Base-by-base conservation (phyloP, 2,888 invertebrate species). In the Thyatira batis region DNA sequence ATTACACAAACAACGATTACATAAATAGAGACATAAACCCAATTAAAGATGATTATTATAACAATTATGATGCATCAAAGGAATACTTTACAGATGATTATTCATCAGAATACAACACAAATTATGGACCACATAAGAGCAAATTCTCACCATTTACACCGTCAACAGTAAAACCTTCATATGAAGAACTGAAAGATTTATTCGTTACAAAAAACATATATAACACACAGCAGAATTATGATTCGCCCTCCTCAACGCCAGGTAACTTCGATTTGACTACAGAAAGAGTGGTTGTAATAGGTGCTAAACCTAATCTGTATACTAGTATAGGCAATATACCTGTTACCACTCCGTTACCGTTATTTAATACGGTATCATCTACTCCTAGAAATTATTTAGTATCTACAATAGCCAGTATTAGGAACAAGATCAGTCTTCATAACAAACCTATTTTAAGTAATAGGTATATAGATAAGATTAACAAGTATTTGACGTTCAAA, bases 401-500 rank as follows among this genome's bases (percentile, higher is more conserved):
- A 0, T 86, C 88, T 0, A 87, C 89, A 0, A 83, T 90, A 30
- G 72, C 82, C 0, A 83, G 74, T 71, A 76, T 89, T 25, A 84
- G 77, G 50, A 83, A 85, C 49, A 80, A 81, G 63, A 73, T 86
- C 0, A 72, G 70, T 58, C 65, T 76, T 25, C 60, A 60, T 0
- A 68, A 66, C 1, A 89, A 82, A 51, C 89, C 90, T 0, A 65
- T 87, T 1, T 63, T 91, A 4, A 84, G 86, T 0, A 70, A 77
- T 50, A 78, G 76, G 39, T 91, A 80, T 69, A 82, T 91, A 25
- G 78, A 84, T 60, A 86, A 82, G 55, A 87, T 91, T 28, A 89
- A 88, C 67, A 89, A 85, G 61, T 92, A 92, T 78, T 78, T 92
- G 58, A 77, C 69, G 45, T 90, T 80, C 65, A 79, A 76, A 56